A percentile compares a stretch with the other conserved stretches of the same genome.
Conservation (phyloP, 1,140 invertebrate genomes). For the Cephus cinctus region DNA sequence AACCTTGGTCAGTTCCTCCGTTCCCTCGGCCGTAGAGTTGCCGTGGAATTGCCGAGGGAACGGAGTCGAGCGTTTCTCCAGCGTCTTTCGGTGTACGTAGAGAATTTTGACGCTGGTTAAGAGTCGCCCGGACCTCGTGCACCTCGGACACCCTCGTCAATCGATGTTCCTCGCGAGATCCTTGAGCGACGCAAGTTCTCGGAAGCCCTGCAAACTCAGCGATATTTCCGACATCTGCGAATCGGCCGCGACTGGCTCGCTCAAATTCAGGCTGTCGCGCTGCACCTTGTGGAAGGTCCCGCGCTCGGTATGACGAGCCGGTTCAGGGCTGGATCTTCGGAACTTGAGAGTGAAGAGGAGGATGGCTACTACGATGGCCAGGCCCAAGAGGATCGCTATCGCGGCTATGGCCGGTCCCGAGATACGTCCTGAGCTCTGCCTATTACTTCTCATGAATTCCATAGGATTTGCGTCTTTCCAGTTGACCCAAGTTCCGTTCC, state of each 20-base stretch:
- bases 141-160: slow-evolving; percentile 15
- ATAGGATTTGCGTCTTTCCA: slow-evolving; percentile 54
- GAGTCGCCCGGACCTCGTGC: slow-evolving; percentile 6
- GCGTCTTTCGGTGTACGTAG: not conserved
- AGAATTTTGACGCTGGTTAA: slow-evolving; percentile 5
- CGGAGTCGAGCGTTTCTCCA: not conserved
- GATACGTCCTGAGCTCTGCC: not conserved
- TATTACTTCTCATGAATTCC: slow-evolving; percentile 7
- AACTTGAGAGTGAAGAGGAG: slow-evolving; percentile 18
- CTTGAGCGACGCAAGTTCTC: slow-evolving; percentile 3
- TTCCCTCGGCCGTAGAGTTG: too few species aligned
- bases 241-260: not conserved
- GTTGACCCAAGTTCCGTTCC: slow-evolving; percentile 59
- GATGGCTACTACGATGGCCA: slow-evolving; percentile 20
- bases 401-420: slow-evolving; percentile 14
- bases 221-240: not conserved
- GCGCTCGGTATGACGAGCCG: not conserved
- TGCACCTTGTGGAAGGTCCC: slow-evolving; percentile 3
- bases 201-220: not conserved
- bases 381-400: slow-evolving; percentile 19
- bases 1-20: too few species aligned
- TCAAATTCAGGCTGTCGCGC: not conserved
- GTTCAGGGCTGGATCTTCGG: too few species aligned
- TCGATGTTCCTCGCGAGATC: slow-evolving; percentile 16
- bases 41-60: too few species aligned